Conservation (phyloP, 2,797 vertebrate species). For the Enteromius anoplus region DNA sequence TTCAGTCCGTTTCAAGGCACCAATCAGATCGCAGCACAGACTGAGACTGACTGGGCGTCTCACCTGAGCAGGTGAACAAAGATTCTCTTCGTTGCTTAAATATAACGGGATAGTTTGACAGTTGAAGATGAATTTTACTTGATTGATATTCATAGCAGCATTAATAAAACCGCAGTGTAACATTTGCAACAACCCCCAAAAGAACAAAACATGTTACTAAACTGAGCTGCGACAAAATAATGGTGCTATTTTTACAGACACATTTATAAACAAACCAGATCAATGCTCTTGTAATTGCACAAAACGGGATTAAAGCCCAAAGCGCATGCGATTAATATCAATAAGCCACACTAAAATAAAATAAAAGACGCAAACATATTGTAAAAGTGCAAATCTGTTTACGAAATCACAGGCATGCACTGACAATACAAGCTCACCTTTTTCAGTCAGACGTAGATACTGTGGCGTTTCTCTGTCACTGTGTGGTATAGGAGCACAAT, state of each 20-base stretch:
- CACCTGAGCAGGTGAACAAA: slow-evolving; percentile 57
- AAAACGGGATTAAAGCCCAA: not conserved
- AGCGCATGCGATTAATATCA: not conserved
- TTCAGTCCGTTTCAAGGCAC: not conserved
- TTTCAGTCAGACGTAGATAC: not conserved
- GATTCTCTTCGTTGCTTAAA: slow-evolving; percentile 5
- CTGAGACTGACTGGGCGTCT: slow-evolving; percentile 12
- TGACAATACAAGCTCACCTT: slow-evolving; percentile 6
- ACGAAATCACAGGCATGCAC: not conserved
- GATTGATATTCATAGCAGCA: not conserved
- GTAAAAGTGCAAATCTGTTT: not conserved
- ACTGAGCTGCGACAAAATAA: not conserved
- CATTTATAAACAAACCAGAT: not conserved
- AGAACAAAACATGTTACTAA: not conserved
- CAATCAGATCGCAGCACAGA: slow-evolving; percentile 43
- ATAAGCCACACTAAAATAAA: not conserved
- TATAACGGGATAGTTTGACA: slow-evolving; percentile 9
- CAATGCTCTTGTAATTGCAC: not conserved
- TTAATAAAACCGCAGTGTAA: not conserved
- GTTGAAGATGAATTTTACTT: not conserved
- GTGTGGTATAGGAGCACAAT: not conserved
- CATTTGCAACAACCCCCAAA: not conserved
- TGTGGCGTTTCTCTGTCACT: not conserved
- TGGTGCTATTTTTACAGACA: not conserved
- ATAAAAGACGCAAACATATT: not conserved